These are phyloP conservation scores for Rhyzopertha dominica DNA, from an alignment of 1,140 invertebrate species.

Conservation along the genomic window DNA sequence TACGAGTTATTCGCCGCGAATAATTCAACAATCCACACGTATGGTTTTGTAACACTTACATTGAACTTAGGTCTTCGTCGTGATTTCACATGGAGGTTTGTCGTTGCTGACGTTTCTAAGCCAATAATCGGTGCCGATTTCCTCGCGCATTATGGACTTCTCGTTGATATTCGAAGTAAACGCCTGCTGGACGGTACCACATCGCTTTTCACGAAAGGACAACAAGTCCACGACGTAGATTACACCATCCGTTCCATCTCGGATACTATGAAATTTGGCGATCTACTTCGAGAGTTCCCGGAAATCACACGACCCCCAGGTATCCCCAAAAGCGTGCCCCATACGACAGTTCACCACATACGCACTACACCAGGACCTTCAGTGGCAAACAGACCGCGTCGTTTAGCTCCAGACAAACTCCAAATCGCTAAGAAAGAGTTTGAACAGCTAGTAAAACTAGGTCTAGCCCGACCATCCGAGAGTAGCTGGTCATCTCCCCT, in stretches of 20 bases:
- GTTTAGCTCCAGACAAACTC: constrained; percentile 34
- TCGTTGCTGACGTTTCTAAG: constrained; percentile 41
- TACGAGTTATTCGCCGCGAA: too few species aligned
- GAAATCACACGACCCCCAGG: constrained; percentile 32
- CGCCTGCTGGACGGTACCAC: too few species aligned
- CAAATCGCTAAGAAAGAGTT: constrained; percentile 31
- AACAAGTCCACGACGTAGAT: too few species aligned
- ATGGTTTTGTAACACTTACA: constrained; percentile 29
- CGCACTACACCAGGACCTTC: constrained; percentile 34
- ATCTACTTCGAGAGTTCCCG: constrained; percentile 24
- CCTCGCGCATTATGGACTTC: too few species aligned
- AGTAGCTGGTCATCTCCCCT: constrained; percentile 45
- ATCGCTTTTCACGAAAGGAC: too few species aligned
- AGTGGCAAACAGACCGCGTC: constrained; percentile 26
- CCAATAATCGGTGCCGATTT: constrained; percentile 47
- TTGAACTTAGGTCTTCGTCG: constrained; percentile 40
- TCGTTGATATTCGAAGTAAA: too few species aligned
- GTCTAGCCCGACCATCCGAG: constrained; percentile 27
- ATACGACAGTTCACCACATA: constrained; percentile 20
- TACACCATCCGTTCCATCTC: too few species aligned
- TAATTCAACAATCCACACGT: too few species aligned
- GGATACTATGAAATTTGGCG: too few species aligned
- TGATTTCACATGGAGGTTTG: constrained; percentile 42
- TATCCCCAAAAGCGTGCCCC: neutral
- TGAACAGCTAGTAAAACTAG: constrained; percentile 25